Evolutionary conservation across 2,888 invertebrate genomes (phyloP).

Genomic region (Apotomis turbidana): DNA sequence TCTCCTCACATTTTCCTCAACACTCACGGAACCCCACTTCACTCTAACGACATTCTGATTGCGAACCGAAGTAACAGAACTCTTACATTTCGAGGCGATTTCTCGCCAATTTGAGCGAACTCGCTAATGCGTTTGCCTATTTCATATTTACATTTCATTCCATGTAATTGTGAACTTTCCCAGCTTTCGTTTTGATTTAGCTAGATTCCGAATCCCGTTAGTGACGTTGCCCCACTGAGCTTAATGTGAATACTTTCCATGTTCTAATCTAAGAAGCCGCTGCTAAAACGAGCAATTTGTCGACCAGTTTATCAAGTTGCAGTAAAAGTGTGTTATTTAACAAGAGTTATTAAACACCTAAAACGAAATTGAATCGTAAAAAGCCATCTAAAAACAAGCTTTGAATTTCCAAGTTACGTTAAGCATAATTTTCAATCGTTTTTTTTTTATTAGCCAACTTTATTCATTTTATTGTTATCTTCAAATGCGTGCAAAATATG

Average conservation of each 20-base stretch:
- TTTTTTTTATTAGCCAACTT: neutral
- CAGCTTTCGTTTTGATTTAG: constrained; percentile 74
- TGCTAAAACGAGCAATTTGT: constrained; percentile 34
- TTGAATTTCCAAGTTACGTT: too few species aligned
- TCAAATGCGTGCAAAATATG: constrained; percentile 1
- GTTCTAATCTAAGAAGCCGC: constrained; percentile 37
- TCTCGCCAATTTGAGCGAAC: constrained; percentile 11
- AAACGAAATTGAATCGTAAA: too few species aligned
- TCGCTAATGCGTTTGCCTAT: constrained; percentile 34
- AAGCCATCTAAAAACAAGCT: too few species aligned
- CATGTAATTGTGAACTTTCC: constrained; percentile 75
- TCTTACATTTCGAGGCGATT: constrained; percentile 8
- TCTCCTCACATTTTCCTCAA: constrained; percentile 54
- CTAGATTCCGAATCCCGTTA: constrained; percentile 71
- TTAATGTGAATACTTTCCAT: constrained; percentile 64
- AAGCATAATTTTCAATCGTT: neutral
- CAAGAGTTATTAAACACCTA: neutral
- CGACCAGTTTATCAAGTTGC: constrained; percentile 22
- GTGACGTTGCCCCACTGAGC: constrained; percentile 68
- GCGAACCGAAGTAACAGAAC: constrained; percentile 4
- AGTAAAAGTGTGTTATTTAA: constrained; percentile 32
- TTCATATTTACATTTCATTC: constrained; percentile 57
- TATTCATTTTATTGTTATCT: neutral
- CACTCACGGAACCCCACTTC: constrained; percentile 10
- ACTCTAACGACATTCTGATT: constrained; percentile 37